Evolutionary conservation across 2,113 vertebrate species (phyloP).

Genomic region (Leptobrachium ailaonicum): DNA sequence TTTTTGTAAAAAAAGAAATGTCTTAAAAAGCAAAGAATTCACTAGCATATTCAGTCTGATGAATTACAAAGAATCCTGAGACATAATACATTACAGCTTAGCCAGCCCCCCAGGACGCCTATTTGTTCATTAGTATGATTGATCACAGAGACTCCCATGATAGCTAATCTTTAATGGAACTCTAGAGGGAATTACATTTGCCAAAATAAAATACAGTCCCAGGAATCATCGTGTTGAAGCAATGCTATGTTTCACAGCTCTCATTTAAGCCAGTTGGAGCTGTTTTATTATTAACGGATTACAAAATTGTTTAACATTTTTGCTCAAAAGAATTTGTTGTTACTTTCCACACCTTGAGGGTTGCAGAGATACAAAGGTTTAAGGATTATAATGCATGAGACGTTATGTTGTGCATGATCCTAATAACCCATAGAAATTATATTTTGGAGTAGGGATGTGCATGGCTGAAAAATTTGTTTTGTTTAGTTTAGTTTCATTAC

Average conservation of each 20-base stretch:
- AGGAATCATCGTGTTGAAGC: neutral
- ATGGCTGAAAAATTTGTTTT: too few relatives aligned
- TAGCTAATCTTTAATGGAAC: neutral
- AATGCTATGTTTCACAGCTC: neutral
- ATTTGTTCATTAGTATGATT: conserved; percentile 17
- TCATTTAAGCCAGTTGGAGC: neutral
- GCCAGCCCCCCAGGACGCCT: neutral
- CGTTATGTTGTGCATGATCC: too few relatives aligned
- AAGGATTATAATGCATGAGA: too few relatives aligned
- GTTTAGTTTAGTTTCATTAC: too few relatives aligned
- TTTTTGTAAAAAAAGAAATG: conserved; percentile 9
- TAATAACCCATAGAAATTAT: too few relatives aligned
- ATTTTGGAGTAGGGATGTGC: too few relatives aligned
- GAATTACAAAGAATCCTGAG: conserved; percentile 21
- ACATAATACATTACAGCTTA: neutral
- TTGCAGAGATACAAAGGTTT: too few relatives aligned
- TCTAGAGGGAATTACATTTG: conserved; percentile 30
- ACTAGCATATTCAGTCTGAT: conserved; percentile 9
- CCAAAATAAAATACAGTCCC: neutral
- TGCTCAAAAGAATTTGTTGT: too few relatives aligned
- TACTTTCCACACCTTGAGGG: too few relatives aligned
- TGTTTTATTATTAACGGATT: neutral
- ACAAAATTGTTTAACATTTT: too few relatives aligned
- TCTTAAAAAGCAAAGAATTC: conserved; percentile 11
- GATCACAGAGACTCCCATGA: conserved; percentile 17